Percentiles rank a stretch among this genome's conserved stretches.
These are phyloP conservation scores for Drosophila mettleri DNA, from an alignment of 2,888 invertebrate genomes.

Conservation along the genomic window DNA sequence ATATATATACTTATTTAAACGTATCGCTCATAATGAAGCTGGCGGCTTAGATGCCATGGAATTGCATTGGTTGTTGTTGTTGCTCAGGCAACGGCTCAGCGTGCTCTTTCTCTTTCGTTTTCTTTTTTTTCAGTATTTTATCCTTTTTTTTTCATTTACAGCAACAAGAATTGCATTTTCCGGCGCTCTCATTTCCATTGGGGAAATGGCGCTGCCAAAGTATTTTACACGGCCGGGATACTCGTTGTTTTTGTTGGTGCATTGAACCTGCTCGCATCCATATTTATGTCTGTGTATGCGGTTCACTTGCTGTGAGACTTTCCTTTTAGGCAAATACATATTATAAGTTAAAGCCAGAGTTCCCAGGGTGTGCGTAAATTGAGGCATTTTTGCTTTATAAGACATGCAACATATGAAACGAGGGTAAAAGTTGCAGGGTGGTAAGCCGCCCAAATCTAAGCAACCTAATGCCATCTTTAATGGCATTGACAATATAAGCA, in stretches of 20 bases:
- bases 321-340: slow-evolving; percentile 23
- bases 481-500: no score
- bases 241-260: slow-evolving; percentile 48
- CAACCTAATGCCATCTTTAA: no score
- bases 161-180: slow-evolving; percentile 64
- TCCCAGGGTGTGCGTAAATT: slow-evolving; percentile 45
- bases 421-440: neutral
- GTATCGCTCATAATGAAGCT: slow-evolving; percentile 57
- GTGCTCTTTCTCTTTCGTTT: slow-evolving; percentile 31
- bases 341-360: slow-evolving; percentile 41
- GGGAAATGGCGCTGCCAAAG: slow-evolving; percentile 53
- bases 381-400: slow-evolving; percentile 40
- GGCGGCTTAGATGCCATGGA: slow-evolving; percentile 47
- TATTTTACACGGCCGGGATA: slow-evolving; percentile 55
- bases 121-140: slow-evolving; percentile 18
- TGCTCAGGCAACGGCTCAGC: slow-evolving; percentile 63
- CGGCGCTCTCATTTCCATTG: slow-evolving; percentile 63
- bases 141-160: slow-evolving; percentile 37
- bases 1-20: slow-evolving; percentile 14
- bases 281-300: slow-evolving; percentile 30
- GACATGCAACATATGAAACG: slow-evolving; percentile 20
- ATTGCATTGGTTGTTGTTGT: slow-evolving; percentile 33
- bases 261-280: slow-evolving; percentile 49
- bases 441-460: neutral
- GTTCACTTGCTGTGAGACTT: slow-evolving; percentile 50